Base-by-base conservation (phyloP, 2,113 vertebrate species). In the Lepus europaeus region DNA sequence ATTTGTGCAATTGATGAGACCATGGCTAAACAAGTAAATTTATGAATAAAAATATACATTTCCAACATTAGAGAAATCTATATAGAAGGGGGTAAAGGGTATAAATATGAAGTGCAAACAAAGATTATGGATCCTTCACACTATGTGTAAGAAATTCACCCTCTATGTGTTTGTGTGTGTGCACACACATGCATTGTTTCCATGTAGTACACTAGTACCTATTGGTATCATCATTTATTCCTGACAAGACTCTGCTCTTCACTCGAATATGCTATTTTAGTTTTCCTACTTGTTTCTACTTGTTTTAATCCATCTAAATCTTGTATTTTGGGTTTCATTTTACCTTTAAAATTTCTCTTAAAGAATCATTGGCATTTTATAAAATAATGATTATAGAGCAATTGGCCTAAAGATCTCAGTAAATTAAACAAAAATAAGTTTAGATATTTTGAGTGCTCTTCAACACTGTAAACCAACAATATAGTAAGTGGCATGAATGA, bases 171-270 rank as follows among this genome's bases (percentile, higher is more conserved):
- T 59, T 59, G 16, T 23, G 29, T 23, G 0, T 6, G 4, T 9
- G 4, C 2, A 0, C 1, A 31, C 2, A 2, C 0, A 0, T 23
- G 8, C 1, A 2, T 25, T 0, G 61, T 31, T 88, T 12, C 9
- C 16, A 27, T 2, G 9, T 0, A 20, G 14, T 36, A 69, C 59
- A 79, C 1, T 31, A 33, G 23, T 8, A 49, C 0, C 13, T 69
- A 29, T n/a, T 9, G 0, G 2, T 49, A 13, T 27, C 25, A 3
- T 29, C 6, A 22, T 87, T 72, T 16, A 88, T 1, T n/a, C 6
- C 5, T 14, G 7, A 0, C 31, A 20, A 63, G 25, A 68, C 45
- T n/a, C 0, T 84, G 29, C 12, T 45, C 0, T 56, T 85, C 7
- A 22, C 12, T 69, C 19, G 10, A 17, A 33, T 64, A 13, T 51